A percentile compares a stretch with the other conserved stretches of the same genome.
Evolutionary conservation across 1,140 invertebrate genomes (phyloP).

Genomic region (Uloborus diversus): DNA sequence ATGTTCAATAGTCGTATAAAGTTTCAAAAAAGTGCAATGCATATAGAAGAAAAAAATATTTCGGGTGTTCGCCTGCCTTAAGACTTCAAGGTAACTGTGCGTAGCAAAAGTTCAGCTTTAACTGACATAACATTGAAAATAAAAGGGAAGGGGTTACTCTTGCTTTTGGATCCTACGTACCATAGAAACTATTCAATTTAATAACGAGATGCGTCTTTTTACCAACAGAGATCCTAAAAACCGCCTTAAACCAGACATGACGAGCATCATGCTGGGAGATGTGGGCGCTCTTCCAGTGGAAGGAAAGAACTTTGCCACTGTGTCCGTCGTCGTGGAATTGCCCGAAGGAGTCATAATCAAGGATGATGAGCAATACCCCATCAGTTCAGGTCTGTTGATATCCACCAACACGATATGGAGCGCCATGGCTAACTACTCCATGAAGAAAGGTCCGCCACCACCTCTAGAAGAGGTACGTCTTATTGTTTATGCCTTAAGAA

Average conservation of each 20-base stretch:
- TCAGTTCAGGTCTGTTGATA: slow-evolving; percentile 36
- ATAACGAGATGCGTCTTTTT: too few species aligned
- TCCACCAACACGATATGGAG: slow-evolving; percentile 42
- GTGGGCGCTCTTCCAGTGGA: slow-evolving; percentile 37
- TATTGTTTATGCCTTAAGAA: neutral
- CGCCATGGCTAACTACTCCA: slow-evolving; percentile 43
- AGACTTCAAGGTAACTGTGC: too few species aligned
- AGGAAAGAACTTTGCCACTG: slow-evolving; percentile 21
- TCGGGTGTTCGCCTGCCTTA: too few species aligned
- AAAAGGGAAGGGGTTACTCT: too few species aligned
- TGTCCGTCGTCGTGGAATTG: slow-evolving; percentile 31
- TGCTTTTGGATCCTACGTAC: too few species aligned
- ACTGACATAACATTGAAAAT: too few species aligned
- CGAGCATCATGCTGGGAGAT: slow-evolving; percentile 41
- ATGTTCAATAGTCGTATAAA: too few species aligned
- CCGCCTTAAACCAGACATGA: slow-evolving; percentile 35
- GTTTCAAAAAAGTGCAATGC: too few species aligned
- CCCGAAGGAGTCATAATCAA: slow-evolving; percentile 23
- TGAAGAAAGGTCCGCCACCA: slow-evolving; percentile 31
- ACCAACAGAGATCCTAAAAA: slow-evolving; percentile 23
- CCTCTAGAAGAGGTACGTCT: slow-evolving; percentile 21
- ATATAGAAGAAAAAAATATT: too few species aligned
- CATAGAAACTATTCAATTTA: too few species aligned
- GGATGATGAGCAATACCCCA: slow-evolving; percentile 35
- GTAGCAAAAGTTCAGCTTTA: too few species aligned